Percentiles rank a stretch among this genome's conserved stretches.
phyloP scores from a whole-genome alignment of 2,113 vertebrate species.

The Gasterosteus aculeatus region DNA sequence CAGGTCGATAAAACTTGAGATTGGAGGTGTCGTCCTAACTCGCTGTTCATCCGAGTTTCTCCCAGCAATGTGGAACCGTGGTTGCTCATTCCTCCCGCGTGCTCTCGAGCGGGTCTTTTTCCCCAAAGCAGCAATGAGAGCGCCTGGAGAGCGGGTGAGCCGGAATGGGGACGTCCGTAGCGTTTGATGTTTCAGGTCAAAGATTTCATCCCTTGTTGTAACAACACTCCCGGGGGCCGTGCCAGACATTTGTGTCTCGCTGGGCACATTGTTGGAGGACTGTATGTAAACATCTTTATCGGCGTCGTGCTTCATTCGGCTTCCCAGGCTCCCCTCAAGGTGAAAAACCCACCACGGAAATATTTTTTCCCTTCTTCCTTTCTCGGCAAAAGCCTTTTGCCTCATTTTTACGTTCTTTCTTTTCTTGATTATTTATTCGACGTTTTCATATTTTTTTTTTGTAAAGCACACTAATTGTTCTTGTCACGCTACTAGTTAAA shows the following conservation, averaged over 20 bases:
- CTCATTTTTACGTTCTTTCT: background rate
- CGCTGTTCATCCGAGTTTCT: constrained; percentile 1
- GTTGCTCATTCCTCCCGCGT: constrained; percentile 17
- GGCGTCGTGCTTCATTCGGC: constrained; percentile 15
- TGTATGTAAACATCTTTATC: constrained; percentile 9
- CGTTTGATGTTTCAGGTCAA: constrained; percentile 33
- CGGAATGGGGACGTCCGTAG: constrained; percentile 3
- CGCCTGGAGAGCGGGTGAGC: constrained; percentile 8
- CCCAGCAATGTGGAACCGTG: background rate
- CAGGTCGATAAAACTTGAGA: constrained; percentile 25
- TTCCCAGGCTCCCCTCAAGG: background rate
- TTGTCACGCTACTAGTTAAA: background rate
- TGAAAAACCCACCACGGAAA: background rate
- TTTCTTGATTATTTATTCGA: background rate
- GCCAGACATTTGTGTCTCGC: background rate
- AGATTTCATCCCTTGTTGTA: constrained; percentile 27
- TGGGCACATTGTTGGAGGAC: constrained; percentile 6
- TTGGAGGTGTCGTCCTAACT: constrained; percentile 2
- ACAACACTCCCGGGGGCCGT: constrained; percentile 20
- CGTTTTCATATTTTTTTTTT: background rate
- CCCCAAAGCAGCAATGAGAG: constrained; percentile 15
- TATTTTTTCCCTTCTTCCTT: background rate
- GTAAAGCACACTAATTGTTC: background rate
- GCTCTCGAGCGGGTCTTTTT: constrained; percentile 9
- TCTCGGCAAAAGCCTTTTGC: background rate